Conservation (phyloP, 2,113 vertebrate genomes). For the Seriola quinqueradiata region DNA sequence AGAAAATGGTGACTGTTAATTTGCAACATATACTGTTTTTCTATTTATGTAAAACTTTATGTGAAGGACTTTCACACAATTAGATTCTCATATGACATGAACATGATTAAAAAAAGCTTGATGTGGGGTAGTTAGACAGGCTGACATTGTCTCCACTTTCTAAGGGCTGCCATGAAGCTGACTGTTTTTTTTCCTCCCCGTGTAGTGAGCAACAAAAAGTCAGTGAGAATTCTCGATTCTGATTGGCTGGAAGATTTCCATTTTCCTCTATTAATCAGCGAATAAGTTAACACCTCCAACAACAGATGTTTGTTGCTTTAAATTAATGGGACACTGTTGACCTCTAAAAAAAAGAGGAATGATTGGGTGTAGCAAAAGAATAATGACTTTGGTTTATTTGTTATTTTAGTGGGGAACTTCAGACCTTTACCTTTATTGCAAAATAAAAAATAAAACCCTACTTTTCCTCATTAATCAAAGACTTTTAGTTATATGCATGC, state of each 20-base stretch:
- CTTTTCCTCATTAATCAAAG: neutral
- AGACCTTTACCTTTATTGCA: neutral
- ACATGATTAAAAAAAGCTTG: neutral
- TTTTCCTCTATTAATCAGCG: too few species aligned
- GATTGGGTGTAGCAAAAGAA: neutral
- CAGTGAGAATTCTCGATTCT: too few species aligned
- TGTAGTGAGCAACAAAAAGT: too few species aligned
- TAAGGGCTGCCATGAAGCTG: too few species aligned
- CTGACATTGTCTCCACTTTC: too few species aligned
- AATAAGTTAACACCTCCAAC: neutral
- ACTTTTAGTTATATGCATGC: constrained; percentile 4
- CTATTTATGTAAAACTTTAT: neutral
- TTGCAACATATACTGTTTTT: neutral
- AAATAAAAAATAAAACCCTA: neutral
- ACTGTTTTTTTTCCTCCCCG: too few species aligned
- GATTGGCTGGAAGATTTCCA: neutral
- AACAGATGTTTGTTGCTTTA: neutral
- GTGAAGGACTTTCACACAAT: neutral
- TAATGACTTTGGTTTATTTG: neutral
- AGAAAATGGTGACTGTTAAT: neutral
- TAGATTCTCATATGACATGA: neutral
- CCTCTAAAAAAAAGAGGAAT: too few species aligned
- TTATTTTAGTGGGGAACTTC: neutral
- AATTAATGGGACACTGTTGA: neutral
- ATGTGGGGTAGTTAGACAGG: neutral